Percentiles rank a stretch among this genome's conserved stretches.
Evolutionary conservation across 2,797 vertebrate species (phyloP).

Genomic region (Spatula clypeata): DNA sequence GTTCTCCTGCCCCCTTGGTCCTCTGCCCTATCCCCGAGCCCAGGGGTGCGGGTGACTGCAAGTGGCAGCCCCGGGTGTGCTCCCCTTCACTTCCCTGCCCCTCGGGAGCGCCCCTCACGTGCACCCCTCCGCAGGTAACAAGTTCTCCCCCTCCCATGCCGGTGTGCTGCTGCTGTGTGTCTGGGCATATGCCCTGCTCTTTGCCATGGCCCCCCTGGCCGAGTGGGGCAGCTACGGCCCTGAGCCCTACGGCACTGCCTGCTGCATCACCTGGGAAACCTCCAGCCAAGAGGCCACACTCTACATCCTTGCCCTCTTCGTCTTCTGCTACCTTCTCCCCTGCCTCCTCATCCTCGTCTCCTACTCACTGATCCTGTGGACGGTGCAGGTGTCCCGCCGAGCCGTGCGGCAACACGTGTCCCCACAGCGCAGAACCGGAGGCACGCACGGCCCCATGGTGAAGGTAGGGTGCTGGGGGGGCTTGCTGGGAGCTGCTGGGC

Average conservation of each 20-base stretch:
- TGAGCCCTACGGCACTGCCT: slow-evolving; percentile 91
- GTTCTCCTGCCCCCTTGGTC: not conserved
- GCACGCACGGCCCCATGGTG: slow-evolving; percentile 85
- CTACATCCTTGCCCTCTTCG: slow-evolving; percentile 90
- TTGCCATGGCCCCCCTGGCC: slow-evolving; percentile 87
- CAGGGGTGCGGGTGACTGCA: accelerated
- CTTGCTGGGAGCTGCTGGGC: too few relatives aligned
- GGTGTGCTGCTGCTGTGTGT: slow-evolving; percentile 82
- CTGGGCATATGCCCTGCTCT: slow-evolving; percentile 88
- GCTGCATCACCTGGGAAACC: slow-evolving; percentile 90
- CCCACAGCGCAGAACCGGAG: slow-evolving; percentile 82
- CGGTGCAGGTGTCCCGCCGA: slow-evolving; percentile 78
- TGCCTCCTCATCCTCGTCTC: slow-evolving; percentile 89
- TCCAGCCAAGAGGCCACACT: slow-evolving; percentile 83
- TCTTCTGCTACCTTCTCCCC: slow-evolving; percentile 91
- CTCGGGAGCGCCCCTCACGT: accelerated
- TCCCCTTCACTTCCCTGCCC: accelerated
- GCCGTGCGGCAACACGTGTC: slow-evolving; percentile 88
- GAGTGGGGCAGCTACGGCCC: slow-evolving; percentile 89
- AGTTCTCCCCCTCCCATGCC: slow-evolving; percentile 86
- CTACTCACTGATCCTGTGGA: slow-evolving; percentile 87
- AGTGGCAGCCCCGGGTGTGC: accelerated
- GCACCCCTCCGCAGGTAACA: slow-evolving; percentile 81
- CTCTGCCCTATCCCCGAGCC: accelerated
- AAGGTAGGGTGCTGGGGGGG: slow-evolving; percentile 81